These are phyloP conservation scores for Bombyx huttoni DNA, from an alignment of 2,888 invertebrate genomes.

Conservation along the genomic window DNA sequence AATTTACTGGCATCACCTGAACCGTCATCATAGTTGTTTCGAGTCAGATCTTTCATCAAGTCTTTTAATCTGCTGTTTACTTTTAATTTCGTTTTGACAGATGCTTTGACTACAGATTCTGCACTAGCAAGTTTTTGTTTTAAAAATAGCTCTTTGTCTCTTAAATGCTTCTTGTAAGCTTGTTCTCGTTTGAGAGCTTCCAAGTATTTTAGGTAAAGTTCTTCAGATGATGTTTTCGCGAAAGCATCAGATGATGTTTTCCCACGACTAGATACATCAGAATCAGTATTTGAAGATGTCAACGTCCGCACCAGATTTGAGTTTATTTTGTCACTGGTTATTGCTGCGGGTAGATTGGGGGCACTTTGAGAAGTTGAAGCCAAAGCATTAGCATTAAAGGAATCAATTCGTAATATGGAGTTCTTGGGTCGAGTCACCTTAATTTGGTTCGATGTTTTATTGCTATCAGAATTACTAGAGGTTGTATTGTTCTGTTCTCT, in stretches of 20 bases:
- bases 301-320: slow-evolving; percentile 22
- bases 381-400: slow-evolving; percentile 42
- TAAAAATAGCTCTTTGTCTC: slow-evolving; percentile 52
- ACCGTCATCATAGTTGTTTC: slow-evolving; percentile 57
- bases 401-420: slow-evolving; percentile 50
- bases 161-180: slow-evolving; percentile 46
- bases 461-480: slow-evolving; percentile 52
- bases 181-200: slow-evolving; percentile 50
- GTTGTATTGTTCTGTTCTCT: slow-evolving; percentile 27
- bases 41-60: slow-evolving; percentile 54
- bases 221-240: slow-evolving; percentile 49
- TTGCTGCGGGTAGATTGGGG: slow-evolving; percentile 43
- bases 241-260: slow-evolving; percentile 37
- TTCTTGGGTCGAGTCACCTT: slow-evolving; percentile 39
- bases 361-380: slow-evolving; percentile 60
- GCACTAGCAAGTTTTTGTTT: slow-evolving; percentile 50
- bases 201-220: slow-evolving; percentile 52
- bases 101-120: slow-evolving; percentile 31
- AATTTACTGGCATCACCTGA: slow-evolving; percentile 66
- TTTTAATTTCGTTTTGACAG: slow-evolving; percentile 22
- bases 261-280: slow-evolving; percentile 43
- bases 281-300: slow-evolving; percentile 36
- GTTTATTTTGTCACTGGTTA: slow-evolving; percentile 26
- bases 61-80: slow-evolving; percentile 38
- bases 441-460: slow-evolving; percentile 28